Evolutionary conservation across 1,140 invertebrate species (phyloP).

Genomic region (Belonocnema kinseyi): DNA sequence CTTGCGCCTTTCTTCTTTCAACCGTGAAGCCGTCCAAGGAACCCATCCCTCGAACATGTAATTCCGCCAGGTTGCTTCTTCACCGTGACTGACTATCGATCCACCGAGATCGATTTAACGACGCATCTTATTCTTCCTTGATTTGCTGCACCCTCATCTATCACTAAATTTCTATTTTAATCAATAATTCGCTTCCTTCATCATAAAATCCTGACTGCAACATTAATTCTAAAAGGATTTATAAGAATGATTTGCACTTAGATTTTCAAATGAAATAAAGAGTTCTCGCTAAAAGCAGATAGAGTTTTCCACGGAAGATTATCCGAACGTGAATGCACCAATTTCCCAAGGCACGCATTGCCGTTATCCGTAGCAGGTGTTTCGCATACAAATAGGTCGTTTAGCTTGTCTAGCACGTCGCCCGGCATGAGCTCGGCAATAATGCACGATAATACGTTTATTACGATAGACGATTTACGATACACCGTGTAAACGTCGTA

Average conservation of each 20-base stretch:
- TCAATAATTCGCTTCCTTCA: not conserved
- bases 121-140: conserved; percentile 41
- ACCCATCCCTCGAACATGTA: conserved; percentile 48
- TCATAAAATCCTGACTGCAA: too few species aligned
- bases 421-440: conserved; percentile 38
- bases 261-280: not conserved
- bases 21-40: conserved; percentile 53
- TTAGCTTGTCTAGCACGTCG: conserved; percentile 53
- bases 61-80: conserved; percentile 50
- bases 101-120: conserved; percentile 44
- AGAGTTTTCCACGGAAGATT: conserved; percentile 35
- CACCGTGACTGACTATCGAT: conserved; percentile 56
- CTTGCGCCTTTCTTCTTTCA: conserved; percentile 47
- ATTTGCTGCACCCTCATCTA: conserved; percentile 19
- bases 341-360: conserved; percentile 46
- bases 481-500: conserved; percentile 35
- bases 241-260: not conserved
- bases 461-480: conserved; percentile 63
- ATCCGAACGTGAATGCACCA: conserved; percentile 38
- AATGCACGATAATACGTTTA: conserved; percentile 63
- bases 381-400: conserved; percentile 54
- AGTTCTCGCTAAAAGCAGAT: not conserved
- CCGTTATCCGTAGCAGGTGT: conserved; percentile 53
- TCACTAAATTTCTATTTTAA: not conserved
- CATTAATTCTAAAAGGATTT: too few species aligned